These are phyloP conservation scores for Ophonus ardosiacus DNA, from an alignment of 2,888 invertebrate species.

Conservation along the genomic window DNA sequence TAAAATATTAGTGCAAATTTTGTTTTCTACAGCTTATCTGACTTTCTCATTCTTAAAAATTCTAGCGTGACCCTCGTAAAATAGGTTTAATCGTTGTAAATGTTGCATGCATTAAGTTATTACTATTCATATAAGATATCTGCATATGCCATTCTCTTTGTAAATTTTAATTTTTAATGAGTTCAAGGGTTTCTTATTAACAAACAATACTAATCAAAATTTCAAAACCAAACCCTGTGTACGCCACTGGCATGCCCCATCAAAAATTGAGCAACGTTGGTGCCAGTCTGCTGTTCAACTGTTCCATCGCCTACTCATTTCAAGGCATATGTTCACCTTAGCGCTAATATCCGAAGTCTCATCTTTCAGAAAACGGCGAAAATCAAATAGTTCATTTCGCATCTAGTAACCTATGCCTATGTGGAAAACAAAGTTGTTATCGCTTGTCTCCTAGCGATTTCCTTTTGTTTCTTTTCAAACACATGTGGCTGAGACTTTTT, in stretches of 20 bases:
- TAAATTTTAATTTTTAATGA: no score
- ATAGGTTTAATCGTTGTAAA: no score
- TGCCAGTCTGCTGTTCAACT: slow-evolving; percentile 16
- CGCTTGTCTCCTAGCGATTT: slow-evolving; percentile 42
- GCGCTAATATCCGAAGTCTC: not conserved
- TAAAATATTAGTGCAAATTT: no score
- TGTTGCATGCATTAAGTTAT: no score
- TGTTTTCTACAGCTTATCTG: no score
- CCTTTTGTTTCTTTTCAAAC: slow-evolving; percentile 54
- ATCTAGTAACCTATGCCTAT: not conserved
- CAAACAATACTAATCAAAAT: not conserved
- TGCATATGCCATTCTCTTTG: no score
- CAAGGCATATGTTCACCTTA: slow-evolving; percentile 6
- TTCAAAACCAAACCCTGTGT: not conserved
- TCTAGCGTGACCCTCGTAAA: no score
- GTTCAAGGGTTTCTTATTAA: not conserved
- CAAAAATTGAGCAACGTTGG: slow-evolving; percentile 37
- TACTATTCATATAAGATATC: no score
- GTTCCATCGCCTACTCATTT: slow-evolving; percentile 22
- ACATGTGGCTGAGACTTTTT: slow-evolving; percentile 40
- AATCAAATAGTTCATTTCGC: not conserved
- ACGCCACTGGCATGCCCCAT: slow-evolving; percentile 14
- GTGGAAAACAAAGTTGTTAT: slow-evolving; percentile 8
- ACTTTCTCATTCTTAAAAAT: no score
- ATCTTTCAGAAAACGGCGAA: not conserved